phyloP scores from a whole-genome alignment of 2,888 invertebrate species.

The Sussaba pulchella region DNA sequence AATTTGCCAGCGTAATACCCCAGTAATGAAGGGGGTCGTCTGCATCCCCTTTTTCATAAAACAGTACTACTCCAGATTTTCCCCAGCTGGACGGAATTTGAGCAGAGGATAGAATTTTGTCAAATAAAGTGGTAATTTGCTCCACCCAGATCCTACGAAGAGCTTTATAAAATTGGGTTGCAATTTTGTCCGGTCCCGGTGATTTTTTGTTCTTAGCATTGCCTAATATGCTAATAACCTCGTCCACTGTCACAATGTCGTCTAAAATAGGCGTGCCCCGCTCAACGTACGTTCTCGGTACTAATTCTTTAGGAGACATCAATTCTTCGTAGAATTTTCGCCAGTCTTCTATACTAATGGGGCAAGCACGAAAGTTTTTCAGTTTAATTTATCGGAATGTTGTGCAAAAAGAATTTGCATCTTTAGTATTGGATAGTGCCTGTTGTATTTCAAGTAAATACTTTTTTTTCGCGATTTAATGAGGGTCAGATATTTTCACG shows the following conservation, averaged over 20 bases:
- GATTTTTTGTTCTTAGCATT: slow-evolving; percentile 59
- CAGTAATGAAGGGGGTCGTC: not conserved
- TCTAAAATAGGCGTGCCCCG: not conserved
- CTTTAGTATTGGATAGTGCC: not conserved
- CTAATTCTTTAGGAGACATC: not conserved
- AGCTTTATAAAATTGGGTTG: slow-evolving; percentile 50
- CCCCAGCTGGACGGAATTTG: not conserved
- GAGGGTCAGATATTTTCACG: not conserved
- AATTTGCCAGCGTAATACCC: not conserved
- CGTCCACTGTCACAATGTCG: not conserved
- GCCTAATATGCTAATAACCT: slow-evolving; percentile 12
- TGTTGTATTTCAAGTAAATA: not conserved
- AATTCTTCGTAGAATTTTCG: not conserved
- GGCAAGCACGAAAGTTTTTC: not conserved
- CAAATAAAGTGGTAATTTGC: not conserved
- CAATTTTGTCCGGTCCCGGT: slow-evolving; percentile 65
- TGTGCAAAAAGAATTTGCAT: not conserved
- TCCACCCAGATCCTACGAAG: slow-evolving; percentile 3
- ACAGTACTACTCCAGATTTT: not conserved
- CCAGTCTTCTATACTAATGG: not conserved
- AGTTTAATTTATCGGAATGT: not conserved
- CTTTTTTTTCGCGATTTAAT: not conserved
- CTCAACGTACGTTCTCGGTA: not conserved
- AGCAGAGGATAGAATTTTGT: not conserved
- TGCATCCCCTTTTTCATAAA: not conserved